A percentile compares a stretch with the other conserved stretches of the same genome.
phyloP scores from a whole-genome alignment of 2,797 vertebrate species.

The Loris lydekkerianus region DNA sequence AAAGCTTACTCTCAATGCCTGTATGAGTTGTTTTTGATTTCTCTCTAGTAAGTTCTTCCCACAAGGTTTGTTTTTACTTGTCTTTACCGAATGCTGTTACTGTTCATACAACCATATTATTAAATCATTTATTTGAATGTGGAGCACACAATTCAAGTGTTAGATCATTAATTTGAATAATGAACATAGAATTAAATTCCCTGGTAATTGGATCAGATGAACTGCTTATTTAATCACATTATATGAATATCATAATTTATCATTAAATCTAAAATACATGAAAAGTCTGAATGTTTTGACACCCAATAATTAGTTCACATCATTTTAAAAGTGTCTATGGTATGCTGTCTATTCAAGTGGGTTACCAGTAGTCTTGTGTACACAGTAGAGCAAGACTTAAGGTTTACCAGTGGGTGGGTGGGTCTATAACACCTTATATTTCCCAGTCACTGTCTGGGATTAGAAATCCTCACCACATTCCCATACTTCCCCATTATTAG shows the following conservation, averaged over 20 bases:
- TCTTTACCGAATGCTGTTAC: background rate
- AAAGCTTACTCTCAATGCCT: background rate
- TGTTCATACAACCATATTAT: background rate
- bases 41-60: background rate
- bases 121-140: constrained; percentile 52
- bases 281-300: background rate
- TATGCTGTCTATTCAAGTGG: background rate
- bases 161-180: constrained; percentile 43
- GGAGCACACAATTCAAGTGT: background rate
- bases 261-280: constrained; percentile 22
- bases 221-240: constrained; percentile 8
- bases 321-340: background rate
- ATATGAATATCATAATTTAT: background rate
- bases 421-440: background rate
- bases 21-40: background rate
- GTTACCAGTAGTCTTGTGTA: background rate
- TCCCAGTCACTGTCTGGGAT: background rate
- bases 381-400: background rate
- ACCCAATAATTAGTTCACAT: constrained; percentile 9
- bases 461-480: background rate
- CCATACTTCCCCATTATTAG: background rate
- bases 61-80: background rate
- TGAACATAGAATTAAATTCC: constrained; percentile 46
- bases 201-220: background rate
- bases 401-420: background rate